Base-by-base conservation (phyloP, 1,140 invertebrate species). In the Mizuhopecten yessoensis region DNA sequence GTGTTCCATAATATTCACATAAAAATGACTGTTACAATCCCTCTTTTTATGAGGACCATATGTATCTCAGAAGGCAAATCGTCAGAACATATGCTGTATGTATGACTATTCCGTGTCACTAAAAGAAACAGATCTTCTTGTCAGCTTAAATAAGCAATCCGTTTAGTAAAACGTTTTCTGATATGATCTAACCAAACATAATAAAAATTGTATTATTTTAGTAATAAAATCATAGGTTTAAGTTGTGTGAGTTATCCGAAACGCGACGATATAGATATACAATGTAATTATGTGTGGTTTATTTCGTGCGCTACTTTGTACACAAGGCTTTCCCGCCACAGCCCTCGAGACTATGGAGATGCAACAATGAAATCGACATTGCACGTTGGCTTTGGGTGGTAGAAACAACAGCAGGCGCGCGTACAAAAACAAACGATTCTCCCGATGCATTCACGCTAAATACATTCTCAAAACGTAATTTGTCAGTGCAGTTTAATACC, bases 381-480 rank as follows among this genome's bases (percentile, higher is more conserved):
- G 45, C 45, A 49, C 13, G 45, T 49, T 75, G n/a, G 57, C 57
- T 75, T 75, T 29, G 57, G 57, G 57, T 29, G 57, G 57, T 13
- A 75, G 57, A n/a, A 75, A 29, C 57, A 75, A 75, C 57, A 75
- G 57, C 2, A 75, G 57, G n/a, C 57, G 11, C 57, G 29, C 5
- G n/a, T 29, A 75, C 23, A 75, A n/a, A 75, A 75, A 75, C 57
- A 75, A n/a, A 29, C n/a, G 57, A 9, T 75, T 75, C 57, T 75
- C 57, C 23, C 3, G 57, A 75, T 75, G 57, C 57, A 75, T 75
- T 75, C 57, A 75, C 57, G 57, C 57, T 75, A 75, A 75, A 75
- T 75, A 75, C 23, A 75, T 75, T 75, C 57, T 75, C 23, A 75
- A 75, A 75, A 75, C 23, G n/a, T 75, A 29, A 75, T 75, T 75